Conservation (phyloP, 2,888 invertebrate genomes). For the Ariolimax columbianus region DNA sequence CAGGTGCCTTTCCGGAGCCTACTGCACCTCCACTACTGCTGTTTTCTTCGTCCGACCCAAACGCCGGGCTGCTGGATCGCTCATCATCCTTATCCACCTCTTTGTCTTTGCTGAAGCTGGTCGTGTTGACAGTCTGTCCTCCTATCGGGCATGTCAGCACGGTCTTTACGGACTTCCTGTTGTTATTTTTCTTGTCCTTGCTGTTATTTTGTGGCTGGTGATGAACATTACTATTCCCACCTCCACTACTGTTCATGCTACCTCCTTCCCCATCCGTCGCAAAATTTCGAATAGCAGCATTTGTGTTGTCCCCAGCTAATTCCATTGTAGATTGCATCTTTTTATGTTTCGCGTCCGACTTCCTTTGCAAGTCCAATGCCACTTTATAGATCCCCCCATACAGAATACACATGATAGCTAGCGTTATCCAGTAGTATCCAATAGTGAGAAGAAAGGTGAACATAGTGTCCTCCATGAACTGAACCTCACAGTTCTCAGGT, state of each 20-base stretch:
- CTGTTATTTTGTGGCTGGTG: conserved; percentile 4
- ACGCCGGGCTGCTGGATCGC: conserved; percentile 92
- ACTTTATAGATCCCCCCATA: conserved; percentile 98
- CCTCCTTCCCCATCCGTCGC: conserved; percentile 21
- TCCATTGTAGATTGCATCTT: conserved; percentile 81
- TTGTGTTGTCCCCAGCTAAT: conserved; percentile 82
- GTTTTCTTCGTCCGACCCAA: conserved; percentile 94
- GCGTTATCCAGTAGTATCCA: conserved; percentile 97
- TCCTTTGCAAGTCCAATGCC: conserved; percentile 97
- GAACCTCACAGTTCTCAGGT: conserved; percentile 94
- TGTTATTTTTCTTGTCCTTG: conserved; percentile 22
- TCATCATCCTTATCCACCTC: conserved; percentile 82
- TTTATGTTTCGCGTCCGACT: conserved; percentile 95
- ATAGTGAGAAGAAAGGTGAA: conserved; percentile 98
- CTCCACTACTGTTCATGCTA: conserved; percentile 49
- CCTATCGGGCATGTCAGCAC: conserved; percentile 32
- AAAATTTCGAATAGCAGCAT: conserved; percentile 26
- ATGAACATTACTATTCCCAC: conserved; percentile 32
- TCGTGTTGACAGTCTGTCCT: conserved; percentile 46
- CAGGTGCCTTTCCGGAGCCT: conserved; percentile 42
- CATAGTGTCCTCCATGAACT: conserved; percentile 97
- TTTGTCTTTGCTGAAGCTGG: conserved; percentile 57
- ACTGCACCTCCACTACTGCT: conserved; percentile 64
- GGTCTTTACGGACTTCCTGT: conserved; percentile 31
- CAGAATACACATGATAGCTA: conserved; percentile 94